These are phyloP conservation scores for Toxotes lorentzi DNA, from an alignment of 2,797 vertebrate species.

Conservation along the genomic window DNA sequence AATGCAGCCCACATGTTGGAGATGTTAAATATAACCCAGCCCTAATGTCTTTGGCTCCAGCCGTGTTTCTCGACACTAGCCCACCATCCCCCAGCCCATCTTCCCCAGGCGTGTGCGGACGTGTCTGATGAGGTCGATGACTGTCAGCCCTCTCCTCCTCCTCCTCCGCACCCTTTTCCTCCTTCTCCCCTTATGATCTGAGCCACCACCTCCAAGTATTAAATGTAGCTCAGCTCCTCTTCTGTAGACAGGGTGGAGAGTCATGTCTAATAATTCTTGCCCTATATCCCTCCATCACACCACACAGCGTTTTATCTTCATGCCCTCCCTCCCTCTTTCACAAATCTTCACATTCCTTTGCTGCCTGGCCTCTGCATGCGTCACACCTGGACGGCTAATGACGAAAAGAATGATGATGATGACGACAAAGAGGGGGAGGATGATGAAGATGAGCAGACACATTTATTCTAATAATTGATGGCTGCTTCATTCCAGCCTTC, in stretches of 20 bases:
- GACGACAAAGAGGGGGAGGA: conserved; percentile 28
- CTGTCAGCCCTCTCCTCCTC: conserved; percentile 5
- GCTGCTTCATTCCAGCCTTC: conserved; percentile 17
- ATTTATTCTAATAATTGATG: conserved; percentile 45
- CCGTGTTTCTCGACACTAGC: conserved; percentile 35
- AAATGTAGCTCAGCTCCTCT: conserved; percentile 32
- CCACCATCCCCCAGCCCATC: conserved; percentile 25
- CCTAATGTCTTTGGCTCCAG: conserved; percentile 63
- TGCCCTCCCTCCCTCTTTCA: neutral
- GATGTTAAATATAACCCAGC: conserved; percentile 83
- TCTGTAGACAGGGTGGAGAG: conserved; percentile 30
- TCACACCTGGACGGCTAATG: conserved; percentile 46
- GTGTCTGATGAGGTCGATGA: conserved; percentile 53
- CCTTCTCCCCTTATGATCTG: neutral
- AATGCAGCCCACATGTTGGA: conserved; percentile 84
- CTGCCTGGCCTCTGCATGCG: conserved; percentile 17
- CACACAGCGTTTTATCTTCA: conserved; percentile 18
- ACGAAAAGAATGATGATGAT: conserved; percentile 31
- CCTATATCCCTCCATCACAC: neutral
- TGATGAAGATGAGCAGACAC: conserved; percentile 20
- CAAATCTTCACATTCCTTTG: conserved; percentile 43
- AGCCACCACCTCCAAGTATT: conserved; percentile 33
- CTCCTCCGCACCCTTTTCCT: neutral
- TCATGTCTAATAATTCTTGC: conserved; percentile 14
- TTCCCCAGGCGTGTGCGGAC: conserved; percentile 51